phyloP scores from a whole-genome alignment of 1,140 invertebrate genomes.

The Zaprionus capensis region DNA sequence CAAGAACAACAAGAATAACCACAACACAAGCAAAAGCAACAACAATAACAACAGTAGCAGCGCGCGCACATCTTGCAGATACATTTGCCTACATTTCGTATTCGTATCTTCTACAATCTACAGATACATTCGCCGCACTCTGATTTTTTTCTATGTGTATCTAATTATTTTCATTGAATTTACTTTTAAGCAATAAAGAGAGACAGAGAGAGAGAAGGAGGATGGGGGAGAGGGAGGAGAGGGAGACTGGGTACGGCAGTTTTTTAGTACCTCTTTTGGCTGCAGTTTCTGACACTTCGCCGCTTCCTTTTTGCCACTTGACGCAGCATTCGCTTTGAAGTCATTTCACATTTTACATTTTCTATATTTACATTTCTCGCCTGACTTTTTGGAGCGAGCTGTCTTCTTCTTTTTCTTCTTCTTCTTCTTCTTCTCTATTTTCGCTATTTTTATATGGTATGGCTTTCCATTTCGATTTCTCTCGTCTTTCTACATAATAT shows the following conservation, averaged over 20 bases:
- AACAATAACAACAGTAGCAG: background rate
- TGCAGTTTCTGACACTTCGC: conserved; percentile 26
- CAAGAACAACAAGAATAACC: conserved; percentile 31
- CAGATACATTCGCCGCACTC: conserved; percentile 4
- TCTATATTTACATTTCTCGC: conserved; percentile 38
- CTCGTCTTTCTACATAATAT: conserved; percentile 18
- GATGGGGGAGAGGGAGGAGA: background rate
- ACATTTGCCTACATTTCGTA: conserved; percentile 25
- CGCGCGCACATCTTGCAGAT: conserved; percentile 40
- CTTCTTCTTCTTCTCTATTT: conserved; percentile 34
- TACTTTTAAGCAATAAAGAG: conserved; percentile 4
- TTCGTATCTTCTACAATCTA: conserved; percentile 15
- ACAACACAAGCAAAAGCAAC: background rate
- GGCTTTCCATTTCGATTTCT: conserved; percentile 60
- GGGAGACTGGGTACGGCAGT: background rate
- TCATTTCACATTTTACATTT: conserved; percentile 43
- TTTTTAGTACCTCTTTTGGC: conserved; percentile 44
- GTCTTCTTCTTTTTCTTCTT: conserved; percentile 5
- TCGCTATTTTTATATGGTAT: conserved; percentile 29
- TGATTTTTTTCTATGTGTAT: conserved; percentile 24
- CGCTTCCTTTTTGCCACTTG: conserved; percentile 37
- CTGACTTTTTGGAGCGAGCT: conserved; percentile 41
- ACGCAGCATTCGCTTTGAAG: conserved; percentile 41
- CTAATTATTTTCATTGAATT: conserved; percentile 45
- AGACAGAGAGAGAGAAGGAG: background rate